Conservation (phyloP, 2,113 vertebrate genomes). For the Martes martes region DNA sequence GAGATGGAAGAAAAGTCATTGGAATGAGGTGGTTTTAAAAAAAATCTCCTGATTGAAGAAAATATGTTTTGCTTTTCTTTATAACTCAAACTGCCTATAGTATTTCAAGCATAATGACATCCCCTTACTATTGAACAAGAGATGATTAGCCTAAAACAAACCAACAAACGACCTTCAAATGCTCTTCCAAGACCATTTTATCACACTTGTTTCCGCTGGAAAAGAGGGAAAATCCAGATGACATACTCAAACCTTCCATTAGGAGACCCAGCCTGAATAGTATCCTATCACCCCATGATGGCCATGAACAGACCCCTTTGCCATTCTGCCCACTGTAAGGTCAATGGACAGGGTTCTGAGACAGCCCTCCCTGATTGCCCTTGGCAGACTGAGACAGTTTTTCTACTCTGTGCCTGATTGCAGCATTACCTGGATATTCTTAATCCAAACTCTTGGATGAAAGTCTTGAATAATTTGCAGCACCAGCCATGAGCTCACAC, state of each 20-base stretch:
- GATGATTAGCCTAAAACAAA: not conserved
- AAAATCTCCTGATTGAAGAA: not conserved
- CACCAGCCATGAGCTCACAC: constrained; percentile 58
- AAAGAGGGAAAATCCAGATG: not conserved
- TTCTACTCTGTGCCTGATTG: constrained; percentile 67
- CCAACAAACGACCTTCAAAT: not conserved
- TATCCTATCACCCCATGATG: not conserved
- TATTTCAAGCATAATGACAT: not conserved
- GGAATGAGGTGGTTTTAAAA: too few relatives aligned
- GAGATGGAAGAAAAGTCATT: not conserved
- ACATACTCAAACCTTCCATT: not conserved
- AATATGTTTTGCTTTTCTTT: not conserved
- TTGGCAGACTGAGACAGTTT: constrained; percentile 61
- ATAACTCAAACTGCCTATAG: constrained; percentile 7
- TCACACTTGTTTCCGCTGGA: not conserved
- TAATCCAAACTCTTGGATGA: constrained; percentile 62
- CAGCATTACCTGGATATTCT: constrained; percentile 65
- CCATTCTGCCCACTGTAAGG: constrained; percentile 44
- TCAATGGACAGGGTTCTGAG: constrained; percentile 41
- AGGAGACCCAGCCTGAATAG: not conserved
- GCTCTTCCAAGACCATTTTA: constrained; percentile 33
- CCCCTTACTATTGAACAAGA: constrained; percentile 41
- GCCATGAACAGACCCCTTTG: constrained; percentile 4
- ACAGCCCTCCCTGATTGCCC: constrained; percentile 63
- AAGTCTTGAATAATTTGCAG: constrained; percentile 75